phyloP scores from a whole-genome alignment of 1,140 invertebrate species.

The Neodiprion lecontei region DNA sequence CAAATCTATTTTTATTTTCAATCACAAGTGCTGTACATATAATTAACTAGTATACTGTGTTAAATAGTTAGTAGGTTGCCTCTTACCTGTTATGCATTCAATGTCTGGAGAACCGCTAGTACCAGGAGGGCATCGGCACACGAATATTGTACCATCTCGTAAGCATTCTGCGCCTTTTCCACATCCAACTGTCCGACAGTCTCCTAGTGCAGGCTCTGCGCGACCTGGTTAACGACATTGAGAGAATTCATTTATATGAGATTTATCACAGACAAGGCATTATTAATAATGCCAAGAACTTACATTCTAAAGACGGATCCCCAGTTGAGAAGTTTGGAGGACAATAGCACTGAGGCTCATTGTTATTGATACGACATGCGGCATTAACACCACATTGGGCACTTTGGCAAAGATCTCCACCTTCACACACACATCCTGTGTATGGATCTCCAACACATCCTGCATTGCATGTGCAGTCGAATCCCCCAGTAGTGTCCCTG shows the following conservation, averaged over 20 bases:
- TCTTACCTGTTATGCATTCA: conserved; percentile 83
- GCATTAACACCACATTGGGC: conserved; percentile 84
- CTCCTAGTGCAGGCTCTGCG: conserved; percentile 65
- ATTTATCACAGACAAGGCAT: neutral
- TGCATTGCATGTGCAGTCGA: conserved; percentile 79
- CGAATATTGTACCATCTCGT: conserved; percentile 78
- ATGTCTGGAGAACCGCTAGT: conserved; percentile 76
- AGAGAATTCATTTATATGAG: conserved; percentile 29
- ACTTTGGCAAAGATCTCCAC: conserved; percentile 71
- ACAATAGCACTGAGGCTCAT: conserved; percentile 82
- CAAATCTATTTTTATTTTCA: conserved; percentile 34
- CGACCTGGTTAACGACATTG: conserved; percentile 62
- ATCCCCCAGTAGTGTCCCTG: conserved; percentile 71
- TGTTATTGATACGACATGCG: conserved; percentile 73
- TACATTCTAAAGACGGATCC: conserved; percentile 86
- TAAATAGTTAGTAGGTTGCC: conserved; percentile 43
- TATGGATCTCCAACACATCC: conserved; percentile 84
- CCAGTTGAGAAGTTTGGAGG: conserved; percentile 80
- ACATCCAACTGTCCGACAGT: conserved; percentile 84
- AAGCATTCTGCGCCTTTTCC: conserved; percentile 83
- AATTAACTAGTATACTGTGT: conserved; percentile 49
- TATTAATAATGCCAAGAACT: conserved; percentile 47
- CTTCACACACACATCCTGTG: conserved; percentile 78
- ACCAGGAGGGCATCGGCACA: conserved; percentile 80
- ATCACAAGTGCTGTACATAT: conserved; percentile 59